Percentiles rank a stretch among this genome's conserved stretches.
These are phyloP conservation scores for Spea hammondii DNA, from an alignment of 2,797 vertebrate genomes.

Conservation along the genomic window DNA sequence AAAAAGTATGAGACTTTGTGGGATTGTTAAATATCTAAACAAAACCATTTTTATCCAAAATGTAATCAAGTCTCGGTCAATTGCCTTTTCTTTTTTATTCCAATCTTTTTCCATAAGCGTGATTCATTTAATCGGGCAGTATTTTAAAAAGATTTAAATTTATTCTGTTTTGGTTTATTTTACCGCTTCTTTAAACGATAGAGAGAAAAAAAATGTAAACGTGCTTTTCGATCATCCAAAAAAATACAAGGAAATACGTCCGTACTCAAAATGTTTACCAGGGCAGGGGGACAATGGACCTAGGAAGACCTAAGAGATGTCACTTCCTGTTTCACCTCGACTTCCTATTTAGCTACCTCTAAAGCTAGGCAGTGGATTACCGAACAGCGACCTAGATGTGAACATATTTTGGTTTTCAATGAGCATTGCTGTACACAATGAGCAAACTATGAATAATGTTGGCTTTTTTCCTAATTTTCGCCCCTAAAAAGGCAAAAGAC, in stretches of 20 bases:
- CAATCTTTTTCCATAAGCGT: neutral
- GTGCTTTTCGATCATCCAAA: conserved; percentile 2
- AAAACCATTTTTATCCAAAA: neutral
- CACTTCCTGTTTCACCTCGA: too few species aligned
- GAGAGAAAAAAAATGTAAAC: conserved; percentile 5
- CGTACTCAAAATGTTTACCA: too few species aligned
- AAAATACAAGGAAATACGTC: neutral
- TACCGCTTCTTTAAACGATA: neutral
- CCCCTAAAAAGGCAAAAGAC: too few species aligned
- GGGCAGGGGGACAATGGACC: too few species aligned
- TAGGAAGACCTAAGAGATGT: too few species aligned
- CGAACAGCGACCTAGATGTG: too few species aligned
- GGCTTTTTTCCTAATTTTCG: too few species aligned
- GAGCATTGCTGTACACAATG: too few species aligned
- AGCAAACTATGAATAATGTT: too few species aligned
- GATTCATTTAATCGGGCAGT: conserved; percentile 18
- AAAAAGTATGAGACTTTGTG: neutral
- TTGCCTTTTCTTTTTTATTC: conserved; percentile 14
- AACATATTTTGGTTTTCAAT: too few species aligned
- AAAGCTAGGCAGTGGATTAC: too few species aligned
- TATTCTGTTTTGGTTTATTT: conserved; percentile 3
- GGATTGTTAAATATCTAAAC: neutral
- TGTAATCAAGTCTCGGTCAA: neutral
- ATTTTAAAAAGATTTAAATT: conserved; percentile 2
- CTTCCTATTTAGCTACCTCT: too few species aligned